Percentiles rank a stretch among this genome's conserved stretches.
Conservation (phyloP, 2,113 vertebrate genomes). For the Poeciliopsis prolifica region DNA sequence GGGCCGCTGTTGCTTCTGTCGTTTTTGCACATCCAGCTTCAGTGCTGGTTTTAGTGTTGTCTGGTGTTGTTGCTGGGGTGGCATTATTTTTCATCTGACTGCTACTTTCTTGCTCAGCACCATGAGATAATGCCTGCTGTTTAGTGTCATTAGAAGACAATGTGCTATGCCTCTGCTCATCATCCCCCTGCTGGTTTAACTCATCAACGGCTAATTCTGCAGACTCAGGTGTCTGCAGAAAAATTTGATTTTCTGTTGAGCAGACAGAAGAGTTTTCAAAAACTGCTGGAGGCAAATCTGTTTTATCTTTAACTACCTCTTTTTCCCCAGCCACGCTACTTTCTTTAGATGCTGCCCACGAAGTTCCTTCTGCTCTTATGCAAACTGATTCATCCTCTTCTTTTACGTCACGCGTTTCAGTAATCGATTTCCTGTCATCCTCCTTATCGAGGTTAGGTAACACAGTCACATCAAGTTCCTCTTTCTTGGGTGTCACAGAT, state of each 20-base stretch:
- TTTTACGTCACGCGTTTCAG: slow-evolving; percentile 74
- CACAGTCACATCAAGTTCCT: slow-evolving; percentile 31
- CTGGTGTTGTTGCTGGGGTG: slow-evolving; percentile 37
- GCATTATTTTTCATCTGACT: slow-evolving; percentile 71
- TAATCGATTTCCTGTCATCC: slow-evolving; percentile 43
- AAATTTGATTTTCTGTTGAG: slow-evolving; percentile 50
- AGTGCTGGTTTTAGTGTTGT: slow-evolving; percentile 63
- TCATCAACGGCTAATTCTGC: slow-evolving; percentile 41
- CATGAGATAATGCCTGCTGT: slow-evolving; percentile 45
- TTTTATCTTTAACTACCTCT: slow-evolving; percentile 49
- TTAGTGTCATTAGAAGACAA: slow-evolving; percentile 58
- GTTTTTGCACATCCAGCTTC: slow-evolving; percentile 51
- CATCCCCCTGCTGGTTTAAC: slow-evolving; percentile 50
- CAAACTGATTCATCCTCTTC: slow-evolving; percentile 71
- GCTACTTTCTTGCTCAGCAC: slow-evolving; percentile 55
- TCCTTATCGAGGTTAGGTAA: slow-evolving; percentile 52
- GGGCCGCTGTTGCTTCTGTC: slow-evolving; percentile 63
- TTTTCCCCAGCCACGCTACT: slow-evolving; percentile 22
- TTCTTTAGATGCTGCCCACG: slow-evolving; percentile 52
- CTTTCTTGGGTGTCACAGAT: slow-evolving; percentile 66
- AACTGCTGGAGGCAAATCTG: slow-evolving; percentile 30
- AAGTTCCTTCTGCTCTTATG: slow-evolving; percentile 59
- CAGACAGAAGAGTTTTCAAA: slow-evolving; percentile 46
- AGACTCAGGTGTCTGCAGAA: slow-evolving; percentile 55
- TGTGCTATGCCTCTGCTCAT: slow-evolving; percentile 48